Evolutionary conservation across 64 coral and sea anemone species (phyloP), one percentile per base, ranked within the genome.

Genomic region (Actinia equina): DNA sequence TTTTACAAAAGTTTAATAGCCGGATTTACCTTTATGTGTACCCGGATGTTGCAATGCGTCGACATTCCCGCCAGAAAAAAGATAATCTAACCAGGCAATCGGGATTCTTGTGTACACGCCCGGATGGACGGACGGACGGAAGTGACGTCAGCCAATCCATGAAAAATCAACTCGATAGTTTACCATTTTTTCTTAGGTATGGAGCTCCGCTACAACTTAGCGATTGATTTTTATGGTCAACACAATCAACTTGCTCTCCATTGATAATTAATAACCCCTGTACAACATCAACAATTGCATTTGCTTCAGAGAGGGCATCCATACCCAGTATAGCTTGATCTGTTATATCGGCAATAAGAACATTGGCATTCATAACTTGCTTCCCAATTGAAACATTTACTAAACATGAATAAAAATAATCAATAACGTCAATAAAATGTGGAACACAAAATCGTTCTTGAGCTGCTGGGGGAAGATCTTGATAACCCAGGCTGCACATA

Each of bases 371-470:
- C 0, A 85, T 53, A 59, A 85, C 49, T 85, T 85, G 55, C 59
- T 85, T 85, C 59, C 83, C 83, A 53, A 59, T 60, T 55, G 83
- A 22, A 59, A 85, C 83, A 59, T 25, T 57, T 41, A 55, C 54
- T 54, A 85, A 3, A 60, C 83, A 53, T 85, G 83, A 85, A 59
- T 55, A 56, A 85, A 25, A 54, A 27, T 85, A 59, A 56, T 65
- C 18, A 17, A 85, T 85, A 44, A 59, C 57, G 43, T 85, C 84
- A 56, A 85, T 85, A 27, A 85, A 85, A 42, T 85, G 84, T 65
- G 67, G 84, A 17, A 85, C 61, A 65, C 84, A 85, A 65, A 85
- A 85, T 64, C 84, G 56, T 57, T 85, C 84, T 85, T 85, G 84
- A 23, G 84, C 18, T 56, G 18, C 56, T 12, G 84, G 84, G 51